Evolutionary conservation across 1,140 invertebrate genomes (phyloP), one percentile per base, ranked within the genome.

Genomic region (Euwallacea similis): DNA sequence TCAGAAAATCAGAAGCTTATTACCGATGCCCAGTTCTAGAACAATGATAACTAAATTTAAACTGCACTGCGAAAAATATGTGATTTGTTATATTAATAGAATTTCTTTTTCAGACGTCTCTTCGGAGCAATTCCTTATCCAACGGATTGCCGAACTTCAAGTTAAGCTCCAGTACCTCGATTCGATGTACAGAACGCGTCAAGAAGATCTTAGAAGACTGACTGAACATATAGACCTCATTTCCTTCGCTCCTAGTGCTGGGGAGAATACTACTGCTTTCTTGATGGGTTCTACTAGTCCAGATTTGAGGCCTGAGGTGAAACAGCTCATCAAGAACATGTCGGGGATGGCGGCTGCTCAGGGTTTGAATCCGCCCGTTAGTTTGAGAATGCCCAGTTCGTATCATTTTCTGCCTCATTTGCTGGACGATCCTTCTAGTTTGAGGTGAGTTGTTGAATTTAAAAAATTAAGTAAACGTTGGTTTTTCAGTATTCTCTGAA

Each of bases 321-420:
- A 83, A 70, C 82, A 83, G 68, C 73, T 86, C 43, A 71, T 87
- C 42, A 80, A 81, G 66, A 86, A 86, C 74, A 84, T 83, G 74
- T 81, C 82, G 21, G 83, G 83, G 41, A 78, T 84, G 71, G 76
- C 77, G 33, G 79, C 81, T 6, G 81, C 81, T 2, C 77, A 75
- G 50, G 81, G 79, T 0, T 66, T 83, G 7, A 80, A 82, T 73
- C 81, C 81, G 8, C 75, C 77, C 10, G 75, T 80, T 43, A 81
- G 81, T 73, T 80, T 92, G 8, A 85, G 87, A 58, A 81, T 93
- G 56, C 93, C 93, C 9, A 91, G 91, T 64, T 88, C 93, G 61
- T 95, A 91, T 82, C 90, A 93, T 77, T 94, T 96, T 78, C 83
- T 97, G 58, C 95, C 96, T 1, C 93, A 97, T 83, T 85, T 97